Base-by-base conservation (phyloP, 2,113 vertebrate genomes). In the Anoplopoma fimbria region DNA sequence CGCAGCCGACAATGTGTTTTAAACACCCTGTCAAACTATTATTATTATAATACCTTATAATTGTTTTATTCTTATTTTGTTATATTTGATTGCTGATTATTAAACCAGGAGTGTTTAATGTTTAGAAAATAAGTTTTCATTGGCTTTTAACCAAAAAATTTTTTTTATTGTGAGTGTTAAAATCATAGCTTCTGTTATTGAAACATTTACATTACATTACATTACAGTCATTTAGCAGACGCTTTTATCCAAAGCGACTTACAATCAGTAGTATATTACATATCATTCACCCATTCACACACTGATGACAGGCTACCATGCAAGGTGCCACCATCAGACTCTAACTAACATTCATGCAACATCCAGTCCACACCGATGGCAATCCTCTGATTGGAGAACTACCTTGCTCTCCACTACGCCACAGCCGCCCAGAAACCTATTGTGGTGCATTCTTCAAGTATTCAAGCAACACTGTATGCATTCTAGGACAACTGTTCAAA, bases 401-500 rank as follows among this genome's bases (percentile, higher is more conserved):
- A n/a, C n/a, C n/a, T n/a, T n/a, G n/a, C n/a, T n/a, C n/a, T n/a
- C n/a, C n/a, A n/a, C n/a, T n/a, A n/a, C n/a, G n/a, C n/a, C n/a
- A n/a, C n/a, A n/a, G n/a, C n/a, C n/a, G n/a, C n/a, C n/a, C n/a
- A n/a, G n/a, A 61, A 74, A 58, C 1, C 12, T 9, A 23, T n/a
- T 27, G 63, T 25, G 38, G 15, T 38, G 65, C 31, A 31, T 47
- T 64, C 1, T 58, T 42, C 6, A 27, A 67, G 14, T 23, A 49
- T 38, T 51, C 7, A 47, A 76, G 69, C 21, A 38, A 27, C 49
- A 42, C 42, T 25, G 40, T 10, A 31, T 31, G 23, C 7, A 27
- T 67, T 75, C 69, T 19, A 31, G 33, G 23, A 40, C 51, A 40
- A 25, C 53, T 9, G 45, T 68, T 81, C 27, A 69, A 83, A 90